A percentile compares a stretch with the other conserved stretches of the same genome.
These are phyloP conservation scores for Augiades crinisus DNA, from an alignment of 2,888 invertebrate species.

Conservation along the genomic window DNA sequence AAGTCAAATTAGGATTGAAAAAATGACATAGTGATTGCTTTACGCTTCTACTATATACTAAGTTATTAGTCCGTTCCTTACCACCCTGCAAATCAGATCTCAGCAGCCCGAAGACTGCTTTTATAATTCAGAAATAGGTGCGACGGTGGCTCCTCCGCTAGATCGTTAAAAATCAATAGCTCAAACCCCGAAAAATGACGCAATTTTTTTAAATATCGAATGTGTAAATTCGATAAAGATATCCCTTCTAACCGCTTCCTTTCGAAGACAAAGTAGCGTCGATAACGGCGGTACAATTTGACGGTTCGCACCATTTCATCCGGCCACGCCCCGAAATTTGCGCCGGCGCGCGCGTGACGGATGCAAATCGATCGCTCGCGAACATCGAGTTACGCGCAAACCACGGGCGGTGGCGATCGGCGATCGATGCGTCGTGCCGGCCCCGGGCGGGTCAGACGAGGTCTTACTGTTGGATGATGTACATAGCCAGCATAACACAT, in stretches of 20 bases:
- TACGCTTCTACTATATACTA: no score
- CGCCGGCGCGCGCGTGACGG: conserved; percentile 20
- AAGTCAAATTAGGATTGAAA: no score
- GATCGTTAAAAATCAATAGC: no score
- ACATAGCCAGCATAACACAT: background rate
- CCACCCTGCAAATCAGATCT: no score
- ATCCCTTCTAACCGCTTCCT: background rate
- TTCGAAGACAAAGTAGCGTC: conserved; percentile 14
- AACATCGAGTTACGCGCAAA: conserved; percentile 39
- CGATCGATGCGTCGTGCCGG: conserved; percentile 32
- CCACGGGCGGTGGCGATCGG: conserved; percentile 36
- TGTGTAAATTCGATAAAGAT: no score
- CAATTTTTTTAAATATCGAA: no score
- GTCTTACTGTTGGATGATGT: conserved; percentile 1
- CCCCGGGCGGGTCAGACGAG: conserved; percentile 27
- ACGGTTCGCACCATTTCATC: conserved; percentile 17
- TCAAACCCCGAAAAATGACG: no score
- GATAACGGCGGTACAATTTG: conserved; percentile 18
- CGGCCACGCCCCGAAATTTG: conserved; percentile 21
- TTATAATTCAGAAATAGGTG: no score
- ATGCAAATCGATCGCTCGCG: conserved; percentile 32
- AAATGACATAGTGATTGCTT: no score
- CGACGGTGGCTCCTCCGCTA: no score
- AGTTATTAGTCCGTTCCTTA: no score
- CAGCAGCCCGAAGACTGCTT: no score